Evolutionary conservation across 2,113 vertebrate species (phyloP), one percentile per base, ranked within the genome.

Genomic region (Zosterops hypoxanthus): DNA sequence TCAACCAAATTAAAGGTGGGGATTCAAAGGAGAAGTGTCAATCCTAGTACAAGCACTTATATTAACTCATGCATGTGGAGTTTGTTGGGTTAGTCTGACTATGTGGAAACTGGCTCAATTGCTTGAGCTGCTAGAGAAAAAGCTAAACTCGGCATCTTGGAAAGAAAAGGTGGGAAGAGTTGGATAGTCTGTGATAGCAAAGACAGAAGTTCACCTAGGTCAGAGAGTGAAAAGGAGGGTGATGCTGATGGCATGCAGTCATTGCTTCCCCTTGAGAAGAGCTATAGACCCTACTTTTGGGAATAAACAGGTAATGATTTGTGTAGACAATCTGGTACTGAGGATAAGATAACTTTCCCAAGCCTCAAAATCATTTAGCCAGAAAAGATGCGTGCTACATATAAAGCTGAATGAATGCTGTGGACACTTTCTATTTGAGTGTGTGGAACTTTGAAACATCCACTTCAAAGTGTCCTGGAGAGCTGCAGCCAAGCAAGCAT

Each of bases 241-340:
- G n/a, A 77, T 5, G 20, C 11, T 46, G 60, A 47, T 24, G 14
- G 52, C 33, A 75, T 1, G 3, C 12, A 82, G 46, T 18, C 49
- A 3, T 82, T 0, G 0, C 21, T 64, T 36, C 9, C 6, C 9
- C 14, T 8, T 10, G 11, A 49, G 13, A 82, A 14, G 15, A 68
- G 41, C 17, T 59, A 44, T 0, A 1, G 68, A 59, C 18, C 9
- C 8, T 82, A 6, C 44, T 92, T 76, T 69, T 33, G 63, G 63
- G 41, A 87, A 61, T 64, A 88, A 69, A 76, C 18, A 82, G 25
- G 31, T 76, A 85, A 64, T 64, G 60, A 87, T 29, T 79, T 49
- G 56, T 44, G 61, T 26, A 65, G 59, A 10, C 42, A 61, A 33
- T 53, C 31, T 86, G 66, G 46, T 63, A 42, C 47, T 83, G 50